Evolutionary conservation across 2,888 invertebrate genomes (phyloP), one percentile per base, ranked within the genome.

Genomic region (Plebejus anna): DNA sequence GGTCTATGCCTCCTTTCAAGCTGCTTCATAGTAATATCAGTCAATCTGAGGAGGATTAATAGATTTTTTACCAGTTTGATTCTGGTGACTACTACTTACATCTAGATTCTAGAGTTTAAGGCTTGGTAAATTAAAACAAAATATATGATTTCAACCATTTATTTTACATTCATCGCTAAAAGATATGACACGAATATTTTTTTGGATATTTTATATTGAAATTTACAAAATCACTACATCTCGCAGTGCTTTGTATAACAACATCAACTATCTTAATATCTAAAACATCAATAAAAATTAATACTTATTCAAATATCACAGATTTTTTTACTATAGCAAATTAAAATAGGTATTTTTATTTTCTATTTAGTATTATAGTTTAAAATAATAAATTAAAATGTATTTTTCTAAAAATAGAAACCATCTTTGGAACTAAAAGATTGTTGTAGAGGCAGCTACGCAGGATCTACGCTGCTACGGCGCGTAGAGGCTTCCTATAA

Each of bases 251-350:
- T 66, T 36, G 32, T 66, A 66, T 32, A 66, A 32, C 13, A 66
- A 66, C 66, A 66, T 66, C 32, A 66, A 66, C 11, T 28, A 11
- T 13, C 32, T 66, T 36, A 66, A 66, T 11, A 66, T 16, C 66
- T 66, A 66, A 66, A 55, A 32, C 32, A 36, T 66, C 28, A 28
- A 66, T 66, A 32, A 66, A 9, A 66, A 66, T 36, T 66, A 66
- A 66, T 66, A 66, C 66, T 66, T 66, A 66, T 32, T 16, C 32
- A 66, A 66, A 66, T 66, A 66, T 66, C 66, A 66, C 66, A 66
- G 66, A 66, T 66, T 13, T 32, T 13, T 36, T 13, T 36, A 32
- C 7, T 66, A 66, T 66, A 32, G 32, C 28, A 66, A 66, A 66
- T 28, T 66, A 66, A 66, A 32, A 36, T 66, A 32, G 1, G 9